Base-by-base conservation (phyloP, 2,113 vertebrate genomes). In the Chiloscyllium plagiosum region DNA sequence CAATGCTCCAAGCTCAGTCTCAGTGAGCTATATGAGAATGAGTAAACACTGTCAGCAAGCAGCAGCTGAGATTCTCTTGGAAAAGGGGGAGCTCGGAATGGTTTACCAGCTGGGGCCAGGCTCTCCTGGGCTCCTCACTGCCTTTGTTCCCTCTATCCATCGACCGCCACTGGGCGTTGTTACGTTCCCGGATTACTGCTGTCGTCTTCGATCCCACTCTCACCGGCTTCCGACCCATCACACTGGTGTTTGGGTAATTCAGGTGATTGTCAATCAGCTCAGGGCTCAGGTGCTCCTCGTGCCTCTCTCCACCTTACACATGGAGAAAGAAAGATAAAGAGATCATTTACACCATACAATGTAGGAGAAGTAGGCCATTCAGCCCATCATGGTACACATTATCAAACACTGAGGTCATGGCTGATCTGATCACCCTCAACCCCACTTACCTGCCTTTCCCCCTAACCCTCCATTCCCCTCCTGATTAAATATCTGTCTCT, bases 131-230 rank as follows among this genome's bases (percentile, higher is more conserved):
- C 80, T 98, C 98, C 13, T 98, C 98, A 0, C 96, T 93, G 95
- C 97, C 96, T 1, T 98, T 98, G 96, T 96, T 69, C 0, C 96
- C 96, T 96, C 98, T 98, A 96, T 97, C 97, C 97, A 98, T 97
- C 96, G 97, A 97, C 80, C 97, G 97, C 96, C 98, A 98, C 96
- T 98, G 98, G 85, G 98, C 98, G 0, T 97, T 97, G 96, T 97
- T 97, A 96, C 97, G 98, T 96, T 98, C 98, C 85, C 97, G 97
- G 95, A 97, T 96, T 95, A 98, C 97, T 0, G 98, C 98, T 66
- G 97, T 90, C 66, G 98, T 98, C 97, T 98, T 98, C 97, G 98
- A 97, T 96, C 97, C 97, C 0, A 97, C 95, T 96, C 97, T 98
- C n/a, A 96, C 89, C 2, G 97, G 96, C 96, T 98, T 98, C 96